These are phyloP conservation scores for Syrista parreyssii DNA, from an alignment of 2,888 invertebrate species.

Conservation along the genomic window DNA sequence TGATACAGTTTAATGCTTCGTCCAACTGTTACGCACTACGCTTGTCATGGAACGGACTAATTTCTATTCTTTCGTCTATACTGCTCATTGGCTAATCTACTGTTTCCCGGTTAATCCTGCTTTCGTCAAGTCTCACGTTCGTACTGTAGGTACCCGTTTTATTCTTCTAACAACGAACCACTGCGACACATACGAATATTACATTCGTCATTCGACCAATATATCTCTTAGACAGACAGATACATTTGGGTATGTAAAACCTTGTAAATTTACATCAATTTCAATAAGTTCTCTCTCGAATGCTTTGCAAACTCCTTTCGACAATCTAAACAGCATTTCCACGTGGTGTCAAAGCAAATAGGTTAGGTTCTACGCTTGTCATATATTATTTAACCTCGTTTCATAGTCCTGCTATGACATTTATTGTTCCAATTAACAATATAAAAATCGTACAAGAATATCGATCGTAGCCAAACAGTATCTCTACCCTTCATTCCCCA, in stretches of 20 bases:
- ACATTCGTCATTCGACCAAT: not conserved
- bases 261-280: not conserved
- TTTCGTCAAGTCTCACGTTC: not conserved
- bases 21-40: not conserved
- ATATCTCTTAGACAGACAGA: not conserved
- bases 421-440: not conserved
- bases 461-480: not conserved
- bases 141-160: not conserved
- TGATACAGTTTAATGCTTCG: not conserved
- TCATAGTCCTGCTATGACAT: not conserved
- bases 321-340: not conserved
- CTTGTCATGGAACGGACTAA: not conserved
- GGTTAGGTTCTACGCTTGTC: not conserved
- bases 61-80: not conserved
- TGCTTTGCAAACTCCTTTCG: not conserved
- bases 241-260: not conserved
- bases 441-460: not conserved
- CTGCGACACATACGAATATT: not conserved
- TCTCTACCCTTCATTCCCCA: not conserved
- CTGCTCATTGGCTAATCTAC: not conserved
- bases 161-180: not conserved
- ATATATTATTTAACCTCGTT: not conserved
- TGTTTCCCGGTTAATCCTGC: not conserved
- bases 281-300: not conserved
- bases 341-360: not conserved